Conservation (phyloP, 2,797 vertebrate species). For the Tapera naevia region DNA sequence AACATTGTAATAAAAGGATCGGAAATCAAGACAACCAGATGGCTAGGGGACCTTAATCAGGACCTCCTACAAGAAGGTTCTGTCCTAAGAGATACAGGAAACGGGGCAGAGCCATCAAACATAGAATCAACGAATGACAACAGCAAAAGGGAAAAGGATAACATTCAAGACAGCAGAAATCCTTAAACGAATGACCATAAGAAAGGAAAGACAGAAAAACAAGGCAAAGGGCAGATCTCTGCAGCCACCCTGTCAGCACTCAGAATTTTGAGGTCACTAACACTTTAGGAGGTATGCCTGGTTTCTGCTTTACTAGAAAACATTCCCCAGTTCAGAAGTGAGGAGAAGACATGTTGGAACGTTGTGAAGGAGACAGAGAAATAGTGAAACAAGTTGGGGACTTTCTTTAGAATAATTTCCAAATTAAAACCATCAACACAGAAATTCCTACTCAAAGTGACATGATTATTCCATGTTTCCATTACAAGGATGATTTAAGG, state of each 20-base stretch:
- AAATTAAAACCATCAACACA: neutral
- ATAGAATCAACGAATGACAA: neutral
- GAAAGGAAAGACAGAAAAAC: neutral
- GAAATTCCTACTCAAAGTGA: neutral
- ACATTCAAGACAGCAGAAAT: neutral
- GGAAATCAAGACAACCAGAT: neutral
- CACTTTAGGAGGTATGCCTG: neutral
- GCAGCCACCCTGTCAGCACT: neutral
- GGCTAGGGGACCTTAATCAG: neutral
- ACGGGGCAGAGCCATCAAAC: neutral
- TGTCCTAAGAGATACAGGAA: neutral
- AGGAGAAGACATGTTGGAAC: neutral
- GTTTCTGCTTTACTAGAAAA: neutral
- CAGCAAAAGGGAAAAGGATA: neutral
- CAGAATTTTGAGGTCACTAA: neutral
- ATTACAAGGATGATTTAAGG: neutral
- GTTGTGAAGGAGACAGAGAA: neutral
- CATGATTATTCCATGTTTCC: neutral
- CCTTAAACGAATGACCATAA: fast-evolving
- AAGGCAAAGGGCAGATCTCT: neutral
- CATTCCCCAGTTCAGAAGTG: neutral
- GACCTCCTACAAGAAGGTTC: neutral
- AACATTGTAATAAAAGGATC: neutral
- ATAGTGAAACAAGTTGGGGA: neutral
- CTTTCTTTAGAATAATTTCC: neutral